phyloP scores from a whole-genome alignment of 2,113 vertebrate genomes.

The Alosa alosa region DNA sequence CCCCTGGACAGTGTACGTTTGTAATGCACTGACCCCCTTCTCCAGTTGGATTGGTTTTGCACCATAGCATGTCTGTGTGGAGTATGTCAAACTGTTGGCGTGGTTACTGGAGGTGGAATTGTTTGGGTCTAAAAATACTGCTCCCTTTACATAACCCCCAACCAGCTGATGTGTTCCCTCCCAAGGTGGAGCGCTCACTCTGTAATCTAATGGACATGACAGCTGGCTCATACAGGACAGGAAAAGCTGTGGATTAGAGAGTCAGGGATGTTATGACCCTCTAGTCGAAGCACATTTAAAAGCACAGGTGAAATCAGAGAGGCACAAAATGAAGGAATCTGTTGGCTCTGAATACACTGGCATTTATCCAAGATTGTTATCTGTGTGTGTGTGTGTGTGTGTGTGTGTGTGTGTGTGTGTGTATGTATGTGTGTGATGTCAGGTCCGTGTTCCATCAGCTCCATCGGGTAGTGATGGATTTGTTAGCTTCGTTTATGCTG shows the following conservation, averaged over 20 bases:
- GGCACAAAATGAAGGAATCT: neutral
- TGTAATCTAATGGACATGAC: neutral
- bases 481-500: too few relatives aligned
- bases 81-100: neutral
- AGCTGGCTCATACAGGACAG: neutral
- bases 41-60: neutral
- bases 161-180: neutral
- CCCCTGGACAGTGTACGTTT: neutral
- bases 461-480: too few relatives aligned
- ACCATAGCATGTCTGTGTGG: neutral
- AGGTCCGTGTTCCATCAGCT: too few relatives aligned
- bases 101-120: neutral
- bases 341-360: neutral
- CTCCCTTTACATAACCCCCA: neutral
- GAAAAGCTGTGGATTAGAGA: too few relatives aligned
- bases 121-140: neutral
- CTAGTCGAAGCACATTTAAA: too few relatives aligned
- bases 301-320: too few relatives aligned
- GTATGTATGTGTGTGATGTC: too few relatives aligned
- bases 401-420: too few relatives aligned
- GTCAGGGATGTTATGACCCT: neutral
- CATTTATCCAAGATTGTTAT: neutral
- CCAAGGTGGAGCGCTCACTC: neutral
- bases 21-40: neutral
- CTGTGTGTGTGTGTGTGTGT: too few relatives aligned